phyloP scores from a whole-genome alignment of 2,888 invertebrate genomes.

The Creontiades dilutus region DNA sequence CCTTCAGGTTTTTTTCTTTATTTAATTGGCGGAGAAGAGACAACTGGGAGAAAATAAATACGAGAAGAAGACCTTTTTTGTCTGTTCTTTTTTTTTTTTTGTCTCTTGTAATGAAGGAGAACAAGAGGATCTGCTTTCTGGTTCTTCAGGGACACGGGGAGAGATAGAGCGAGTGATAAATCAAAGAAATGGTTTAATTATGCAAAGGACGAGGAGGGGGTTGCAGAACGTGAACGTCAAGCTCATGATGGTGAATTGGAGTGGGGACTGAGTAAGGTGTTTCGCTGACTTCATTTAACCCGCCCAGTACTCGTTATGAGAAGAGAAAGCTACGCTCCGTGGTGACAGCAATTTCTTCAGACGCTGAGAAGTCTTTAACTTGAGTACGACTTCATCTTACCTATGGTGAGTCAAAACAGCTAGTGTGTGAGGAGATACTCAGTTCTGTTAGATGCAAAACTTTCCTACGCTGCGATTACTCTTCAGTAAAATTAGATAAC shows the following conservation, averaged over 20 bases:
- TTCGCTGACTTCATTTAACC: constrained; percentile 7
- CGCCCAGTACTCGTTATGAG: not conserved
- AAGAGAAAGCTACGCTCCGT: not conserved
- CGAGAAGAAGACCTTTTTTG: not conserved
- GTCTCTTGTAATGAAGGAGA: not conserved
- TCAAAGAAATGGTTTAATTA: constrained; percentile 67
- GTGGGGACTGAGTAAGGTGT: not conserved
- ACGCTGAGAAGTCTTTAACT: not conserved
- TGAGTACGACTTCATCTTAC: not conserved
- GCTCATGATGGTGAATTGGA: not conserved
- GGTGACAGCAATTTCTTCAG: not conserved
- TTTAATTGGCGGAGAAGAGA: constrained; percentile 13
- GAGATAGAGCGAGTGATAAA: constrained; percentile 37
- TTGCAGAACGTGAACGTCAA: not conserved
- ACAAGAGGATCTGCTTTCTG: constrained; percentile 20
- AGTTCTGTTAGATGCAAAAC: too few species aligned
- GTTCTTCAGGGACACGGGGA: not conserved
- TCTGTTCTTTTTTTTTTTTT: not conserved
- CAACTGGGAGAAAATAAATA: constrained; percentile 1
- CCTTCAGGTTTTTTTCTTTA: not conserved
- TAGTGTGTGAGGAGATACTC: too few species aligned
- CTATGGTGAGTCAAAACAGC: too few species aligned
- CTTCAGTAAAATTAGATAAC: too few species aligned
- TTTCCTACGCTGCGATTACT: too few species aligned
- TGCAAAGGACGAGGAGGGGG: not conserved